These are phyloP conservation scores for Drosophila carrolli DNA, from an alignment of 1,140 invertebrate genomes.

Conservation along the genomic window DNA sequence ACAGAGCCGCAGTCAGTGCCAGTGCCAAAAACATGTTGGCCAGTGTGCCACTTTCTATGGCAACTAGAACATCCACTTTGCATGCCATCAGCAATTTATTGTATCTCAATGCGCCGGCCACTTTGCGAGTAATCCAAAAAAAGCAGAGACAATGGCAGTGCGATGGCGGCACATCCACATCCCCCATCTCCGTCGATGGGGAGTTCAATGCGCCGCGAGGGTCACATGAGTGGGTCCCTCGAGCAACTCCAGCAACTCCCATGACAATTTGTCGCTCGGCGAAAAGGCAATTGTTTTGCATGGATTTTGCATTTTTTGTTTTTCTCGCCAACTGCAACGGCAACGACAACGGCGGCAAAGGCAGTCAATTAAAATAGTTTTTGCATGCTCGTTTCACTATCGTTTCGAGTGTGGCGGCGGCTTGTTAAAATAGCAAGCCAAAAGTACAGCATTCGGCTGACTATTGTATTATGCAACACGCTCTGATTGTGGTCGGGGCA, in stretches of 20 bases:
- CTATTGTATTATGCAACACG: conserved; percentile 80
- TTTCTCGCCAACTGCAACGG: conserved; percentile 21
- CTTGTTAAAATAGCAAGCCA: conserved; percentile 74
- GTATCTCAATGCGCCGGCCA: conserved; percentile 45
- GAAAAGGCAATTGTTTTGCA: conserved; percentile 77
- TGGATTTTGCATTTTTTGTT: conserved; percentile 58
- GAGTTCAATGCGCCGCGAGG: conserved; percentile 78
- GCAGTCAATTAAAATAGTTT: conserved; percentile 79
- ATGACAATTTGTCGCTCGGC: conserved; percentile 80
- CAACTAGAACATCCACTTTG: conserved; percentile 79
- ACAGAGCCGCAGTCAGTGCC: conserved; percentile 14
- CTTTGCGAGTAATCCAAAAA: conserved; percentile 22
- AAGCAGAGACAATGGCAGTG: conserved; percentile 36
- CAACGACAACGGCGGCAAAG: not conserved
- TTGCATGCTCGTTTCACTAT: conserved; percentile 80
- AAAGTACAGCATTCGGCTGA: conserved; percentile 52
- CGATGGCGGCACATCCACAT: conserved; percentile 20
- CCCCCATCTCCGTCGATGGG: conserved; percentile 26
- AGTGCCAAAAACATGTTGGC: conserved; percentile 64
- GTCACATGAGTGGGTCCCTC: conserved; percentile 54
- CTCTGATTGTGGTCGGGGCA: conserved; percentile 73
- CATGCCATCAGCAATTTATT: conserved; percentile 65
- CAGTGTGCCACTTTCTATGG: conserved; percentile 72
- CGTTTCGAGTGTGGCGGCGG: conserved; percentile 58
- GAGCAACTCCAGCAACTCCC: conserved; percentile 56